Conservation (phyloP, 2,888 invertebrate species). For the Acholoe squamosa region DNA sequence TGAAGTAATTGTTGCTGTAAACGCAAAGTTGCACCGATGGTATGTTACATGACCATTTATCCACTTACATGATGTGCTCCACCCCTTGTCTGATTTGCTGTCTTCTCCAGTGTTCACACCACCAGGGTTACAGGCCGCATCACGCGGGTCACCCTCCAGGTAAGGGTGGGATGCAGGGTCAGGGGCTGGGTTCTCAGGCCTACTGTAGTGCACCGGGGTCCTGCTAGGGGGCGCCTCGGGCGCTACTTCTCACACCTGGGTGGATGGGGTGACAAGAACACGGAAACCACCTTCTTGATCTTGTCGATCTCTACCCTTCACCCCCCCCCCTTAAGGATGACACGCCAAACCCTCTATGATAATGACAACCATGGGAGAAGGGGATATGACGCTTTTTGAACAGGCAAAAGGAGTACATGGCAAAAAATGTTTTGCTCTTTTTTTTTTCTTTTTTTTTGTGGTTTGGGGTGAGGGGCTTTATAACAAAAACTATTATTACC, state of each 20-base stretch:
- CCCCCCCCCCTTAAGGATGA: background rate
- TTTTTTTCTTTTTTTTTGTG: no score
- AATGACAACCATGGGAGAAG: no score
- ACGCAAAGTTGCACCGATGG: background rate
- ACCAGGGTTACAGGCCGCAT: background rate
- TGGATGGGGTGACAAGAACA: background rate
- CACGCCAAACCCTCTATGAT: background rate
- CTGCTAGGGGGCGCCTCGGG: background rate
- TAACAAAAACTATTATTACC: no score
- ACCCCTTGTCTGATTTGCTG: background rate
- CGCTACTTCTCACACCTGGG: constrained; percentile 10
- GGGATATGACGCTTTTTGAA: no score
- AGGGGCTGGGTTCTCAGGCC: constrained; percentile 5
- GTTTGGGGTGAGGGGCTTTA: no score
- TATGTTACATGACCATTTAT: constrained; percentile 9
- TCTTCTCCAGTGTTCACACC: background rate
- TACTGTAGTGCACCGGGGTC: background rate
- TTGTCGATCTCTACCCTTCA: background rate
- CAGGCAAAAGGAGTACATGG: no score
- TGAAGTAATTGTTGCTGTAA: background rate
- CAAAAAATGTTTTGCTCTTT: no score
- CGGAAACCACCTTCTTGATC: constrained; percentile 25
- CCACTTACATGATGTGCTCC: background rate
- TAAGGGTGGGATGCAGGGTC: background rate
- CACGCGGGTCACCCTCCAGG: background rate